Evolutionary conservation across 2,888 invertebrate genomes (phyloP).

Genomic region (Dolichomitus sp.): DNA sequence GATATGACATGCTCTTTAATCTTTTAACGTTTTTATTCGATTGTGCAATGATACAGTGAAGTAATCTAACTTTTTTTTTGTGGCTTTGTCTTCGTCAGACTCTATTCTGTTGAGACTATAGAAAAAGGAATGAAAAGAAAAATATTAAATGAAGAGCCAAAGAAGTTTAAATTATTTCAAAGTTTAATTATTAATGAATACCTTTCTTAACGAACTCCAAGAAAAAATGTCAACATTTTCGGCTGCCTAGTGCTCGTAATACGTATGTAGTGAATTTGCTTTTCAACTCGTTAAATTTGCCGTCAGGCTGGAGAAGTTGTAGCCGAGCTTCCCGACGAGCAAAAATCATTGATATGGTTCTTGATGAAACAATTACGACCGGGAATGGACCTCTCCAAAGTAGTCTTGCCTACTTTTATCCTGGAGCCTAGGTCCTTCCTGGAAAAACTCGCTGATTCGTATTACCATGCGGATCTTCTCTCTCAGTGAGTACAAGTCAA

Average conservation of each 20-base stretch:
- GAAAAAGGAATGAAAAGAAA: too few relatives aligned
- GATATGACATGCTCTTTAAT: too few relatives aligned
- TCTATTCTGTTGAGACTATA: too few relatives aligned
- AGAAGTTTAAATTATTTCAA: not conserved
- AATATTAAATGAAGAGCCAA: too few relatives aligned
- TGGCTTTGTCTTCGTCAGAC: too few relatives aligned
- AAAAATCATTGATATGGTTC: constrained; percentile 98
- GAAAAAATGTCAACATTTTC: not conserved
- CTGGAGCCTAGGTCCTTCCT: constrained; percentile 97
- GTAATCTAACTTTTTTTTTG: too few relatives aligned
- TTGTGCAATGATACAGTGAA: too few relatives aligned
- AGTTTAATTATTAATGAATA: too few relatives aligned
- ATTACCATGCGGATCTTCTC: constrained; percentile 97
- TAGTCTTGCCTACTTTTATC: constrained; percentile 97
- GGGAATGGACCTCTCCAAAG: constrained; percentile 98
- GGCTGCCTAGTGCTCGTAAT: not conserved
- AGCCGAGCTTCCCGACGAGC: constrained; percentile 97
- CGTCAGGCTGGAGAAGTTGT: constrained; percentile 93
- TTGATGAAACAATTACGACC: constrained; percentile 97
- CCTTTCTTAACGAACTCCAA: too few relatives aligned
- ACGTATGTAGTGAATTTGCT: not conserved
- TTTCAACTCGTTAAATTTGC: constrained; percentile 55
- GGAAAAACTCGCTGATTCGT: constrained; percentile 97
- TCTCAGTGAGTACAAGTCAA: constrained; percentile 89
- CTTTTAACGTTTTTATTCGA: too few relatives aligned